Conservation (phyloP, 2,888 invertebrate genomes). For the Oligia strigilis region DNA sequence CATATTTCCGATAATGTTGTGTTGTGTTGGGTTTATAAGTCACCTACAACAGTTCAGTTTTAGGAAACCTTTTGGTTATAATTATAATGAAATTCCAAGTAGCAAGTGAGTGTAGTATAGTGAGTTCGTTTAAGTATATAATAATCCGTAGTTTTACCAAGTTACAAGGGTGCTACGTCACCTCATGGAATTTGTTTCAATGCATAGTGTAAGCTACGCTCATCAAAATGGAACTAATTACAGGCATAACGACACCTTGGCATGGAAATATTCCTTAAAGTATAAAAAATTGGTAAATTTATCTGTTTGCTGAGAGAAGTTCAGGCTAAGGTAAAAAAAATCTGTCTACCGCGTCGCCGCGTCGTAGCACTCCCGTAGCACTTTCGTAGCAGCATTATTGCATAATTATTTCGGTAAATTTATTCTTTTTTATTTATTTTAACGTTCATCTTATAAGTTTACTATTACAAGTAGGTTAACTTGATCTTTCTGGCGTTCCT, state of each 20-base stretch:
- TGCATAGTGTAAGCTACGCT: not conserved
- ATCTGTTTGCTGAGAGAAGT: not conserved
- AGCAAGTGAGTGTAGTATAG: not conserved
- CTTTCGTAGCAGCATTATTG: not conserved
- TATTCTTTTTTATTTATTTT: not conserved
- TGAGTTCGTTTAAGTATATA: not conserved
- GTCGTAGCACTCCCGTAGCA: not conserved
- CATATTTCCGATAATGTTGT: not conserved
- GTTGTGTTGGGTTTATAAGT: not conserved
- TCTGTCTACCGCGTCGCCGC: not conserved
- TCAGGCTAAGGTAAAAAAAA: not conserved
- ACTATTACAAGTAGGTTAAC: not conserved
- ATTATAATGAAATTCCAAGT: not conserved
- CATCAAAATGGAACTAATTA: not conserved
- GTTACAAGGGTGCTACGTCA: slow-evolving; percentile 3
- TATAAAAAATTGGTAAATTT: not conserved
- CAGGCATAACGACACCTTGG: no score
- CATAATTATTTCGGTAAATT: not conserved
- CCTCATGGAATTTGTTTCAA: not conserved
- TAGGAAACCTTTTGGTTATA: not conserved
- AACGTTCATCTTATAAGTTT: not conserved
- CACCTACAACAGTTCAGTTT: not conserved
- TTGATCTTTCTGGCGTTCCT: not conserved
- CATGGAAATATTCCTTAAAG: not conserved
- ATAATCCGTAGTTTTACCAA: not conserved